Conservation (phyloP, 2,888 invertebrate genomes). For the Sisyra terminalis region DNA sequence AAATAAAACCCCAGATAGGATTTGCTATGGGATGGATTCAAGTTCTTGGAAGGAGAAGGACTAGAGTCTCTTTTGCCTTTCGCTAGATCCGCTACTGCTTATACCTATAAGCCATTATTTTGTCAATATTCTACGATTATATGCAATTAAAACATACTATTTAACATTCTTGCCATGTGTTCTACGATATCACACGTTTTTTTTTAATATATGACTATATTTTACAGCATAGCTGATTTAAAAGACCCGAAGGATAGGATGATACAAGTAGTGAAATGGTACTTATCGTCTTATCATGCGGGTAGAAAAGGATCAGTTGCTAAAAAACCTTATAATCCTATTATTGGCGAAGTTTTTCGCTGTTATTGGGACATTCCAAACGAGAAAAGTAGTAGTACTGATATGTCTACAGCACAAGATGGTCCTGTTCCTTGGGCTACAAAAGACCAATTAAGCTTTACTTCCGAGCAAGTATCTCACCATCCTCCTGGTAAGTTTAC, state of each 20-base stretch:
- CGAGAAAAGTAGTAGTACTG: slow-evolving; percentile 7
- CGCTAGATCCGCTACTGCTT: no score
- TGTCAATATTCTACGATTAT: no score
- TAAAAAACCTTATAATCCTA: slow-evolving; percentile 98
- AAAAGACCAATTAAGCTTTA: slow-evolving; percentile 75
- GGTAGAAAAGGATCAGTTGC: slow-evolving; percentile 93
- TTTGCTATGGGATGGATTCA: no score
- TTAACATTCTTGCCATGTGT: no score
- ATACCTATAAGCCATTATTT: no score
- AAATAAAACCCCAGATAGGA: no score
- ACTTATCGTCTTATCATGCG: slow-evolving; percentile 96
- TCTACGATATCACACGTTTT: no score
- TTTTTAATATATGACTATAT: no score
- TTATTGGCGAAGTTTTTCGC: slow-evolving; percentile 89
- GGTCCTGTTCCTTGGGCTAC: slow-evolving; percentile 88
- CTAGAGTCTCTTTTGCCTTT: no score
- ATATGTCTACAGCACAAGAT: slow-evolving; percentile 33
- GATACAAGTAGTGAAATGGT: slow-evolving; percentile 92
- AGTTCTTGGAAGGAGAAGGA: no score
- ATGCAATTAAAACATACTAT: no score
- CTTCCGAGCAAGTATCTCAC: slow-evolving; percentile 98
- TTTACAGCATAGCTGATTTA: slow-evolving; percentile 75
- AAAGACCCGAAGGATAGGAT: slow-evolving; percentile 76
- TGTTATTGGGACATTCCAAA: slow-evolving; percentile 64
- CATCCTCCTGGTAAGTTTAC: slow-evolving; percentile 80